phyloP scores from a whole-genome alignment of 2,797 vertebrate species.

The Galaxias olidus region DNA sequence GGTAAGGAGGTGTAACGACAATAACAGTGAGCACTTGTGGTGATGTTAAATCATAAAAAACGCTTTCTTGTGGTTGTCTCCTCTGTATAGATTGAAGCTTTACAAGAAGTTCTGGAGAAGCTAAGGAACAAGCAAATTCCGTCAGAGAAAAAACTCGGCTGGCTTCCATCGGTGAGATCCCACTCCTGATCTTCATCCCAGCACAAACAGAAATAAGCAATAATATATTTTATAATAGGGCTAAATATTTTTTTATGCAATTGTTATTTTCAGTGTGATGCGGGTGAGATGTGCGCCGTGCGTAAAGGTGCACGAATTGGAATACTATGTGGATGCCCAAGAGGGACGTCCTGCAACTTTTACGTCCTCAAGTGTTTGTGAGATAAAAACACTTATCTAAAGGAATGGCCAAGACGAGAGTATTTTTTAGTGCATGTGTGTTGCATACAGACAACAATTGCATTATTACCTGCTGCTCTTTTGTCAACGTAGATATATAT shows the following conservation, averaged over 20 bases:
- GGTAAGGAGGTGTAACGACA: constrained; percentile 64
- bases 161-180: constrained; percentile 78
- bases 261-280: constrained; percentile 72
- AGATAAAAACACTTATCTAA: too few relatives aligned
- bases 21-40: too few relatives aligned
- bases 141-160: constrained; percentile 81
- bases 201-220: too few relatives aligned
- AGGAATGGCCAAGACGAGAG: too few relatives aligned
- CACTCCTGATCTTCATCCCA: background rate
- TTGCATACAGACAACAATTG: too few relatives aligned
- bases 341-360: constrained; percentile 78
- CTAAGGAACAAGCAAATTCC: constrained; percentile 78
- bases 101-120: constrained; percentile 81
- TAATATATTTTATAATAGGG: too few relatives aligned
- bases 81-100: constrained; percentile 71
- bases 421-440: too few relatives aligned
- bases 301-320: constrained; percentile 80
- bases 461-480: too few relatives aligned
- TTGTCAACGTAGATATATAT: too few relatives aligned
- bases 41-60: background rate
- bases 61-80: background rate
- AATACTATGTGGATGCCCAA: constrained; percentile 78
- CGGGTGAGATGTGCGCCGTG: constrained; percentile 76
- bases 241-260: too few relatives aligned
- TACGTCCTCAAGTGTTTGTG: constrained; percentile 77